Evolutionary conservation across 2,113 vertebrate species (phyloP).

Genomic region (Oreochromis spilurus): DNA sequence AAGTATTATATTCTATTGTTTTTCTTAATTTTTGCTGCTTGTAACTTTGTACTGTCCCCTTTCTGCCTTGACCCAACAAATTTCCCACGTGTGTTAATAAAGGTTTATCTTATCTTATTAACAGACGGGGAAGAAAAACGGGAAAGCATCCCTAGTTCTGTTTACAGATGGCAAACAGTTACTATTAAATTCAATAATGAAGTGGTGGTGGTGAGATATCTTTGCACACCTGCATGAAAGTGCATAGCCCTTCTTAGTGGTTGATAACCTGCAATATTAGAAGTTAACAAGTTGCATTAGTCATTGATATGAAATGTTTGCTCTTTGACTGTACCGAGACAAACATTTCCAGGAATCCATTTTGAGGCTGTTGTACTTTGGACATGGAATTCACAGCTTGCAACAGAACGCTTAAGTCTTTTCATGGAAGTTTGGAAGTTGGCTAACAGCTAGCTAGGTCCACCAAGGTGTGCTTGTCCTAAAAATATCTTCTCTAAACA

Average conservation of each 20-base stretch:
- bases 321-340: not conserved
- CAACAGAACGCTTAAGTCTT: not conserved
- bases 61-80: not conserved
- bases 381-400: not conserved
- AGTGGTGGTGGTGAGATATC: not conserved
- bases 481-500: not conserved
- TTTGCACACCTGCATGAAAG: not conserved
- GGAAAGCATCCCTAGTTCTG: not conserved
- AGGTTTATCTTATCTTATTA: not conserved
- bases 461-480: not conserved
- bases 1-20: not conserved
- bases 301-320: not conserved
- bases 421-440: not conserved
- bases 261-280: not conserved
- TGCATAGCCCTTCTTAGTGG: not conserved
- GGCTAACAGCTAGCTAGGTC: not conserved
- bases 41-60: not conserved
- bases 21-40: not conserved
- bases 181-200: not conserved
- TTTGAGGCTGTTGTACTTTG: not conserved
- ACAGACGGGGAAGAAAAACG: not conserved
- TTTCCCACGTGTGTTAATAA: not conserved
- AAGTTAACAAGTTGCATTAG: not conserved
- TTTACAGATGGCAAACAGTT: not conserved
- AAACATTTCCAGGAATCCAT: not conserved